A percentile compares a stretch with the other conserved stretches of the same genome.
Conservation (phyloP, 2,797 vertebrate genomes). For the Cossypha dichroa region DNA sequence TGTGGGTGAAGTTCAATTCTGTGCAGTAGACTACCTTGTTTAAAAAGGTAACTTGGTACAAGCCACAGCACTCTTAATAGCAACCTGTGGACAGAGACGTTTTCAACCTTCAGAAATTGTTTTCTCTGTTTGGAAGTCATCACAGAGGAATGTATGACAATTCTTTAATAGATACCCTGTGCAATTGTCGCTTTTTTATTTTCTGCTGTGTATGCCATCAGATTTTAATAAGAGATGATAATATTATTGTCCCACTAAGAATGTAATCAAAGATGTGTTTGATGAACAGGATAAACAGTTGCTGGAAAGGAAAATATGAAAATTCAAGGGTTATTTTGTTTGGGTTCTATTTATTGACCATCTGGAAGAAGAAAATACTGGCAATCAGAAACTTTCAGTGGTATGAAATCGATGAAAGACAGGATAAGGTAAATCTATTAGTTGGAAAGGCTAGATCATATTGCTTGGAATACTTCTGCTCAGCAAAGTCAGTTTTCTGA, state of each 20-base stretch:
- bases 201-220: neutral
- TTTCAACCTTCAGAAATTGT: neutral
- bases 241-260: neutral
- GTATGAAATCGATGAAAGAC: neutral
- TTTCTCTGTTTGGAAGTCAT: neutral
- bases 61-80: neutral
- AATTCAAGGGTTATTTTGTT: conserved; percentile 4
- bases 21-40: neutral
- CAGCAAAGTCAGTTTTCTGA: neutral
- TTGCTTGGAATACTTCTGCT: neutral
- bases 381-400: neutral
- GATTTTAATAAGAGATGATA: neutral
- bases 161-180: neutral
- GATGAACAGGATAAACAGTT: neutral
- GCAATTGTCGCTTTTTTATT: neutral
- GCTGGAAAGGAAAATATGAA: neutral
- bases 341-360: neutral
- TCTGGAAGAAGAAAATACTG: neutral
- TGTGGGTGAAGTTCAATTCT: neutral
- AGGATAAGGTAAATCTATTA: neutral
- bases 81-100: neutral
- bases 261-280: neutral
- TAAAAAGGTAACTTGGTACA: neutral
- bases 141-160: neutral
- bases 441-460: neutral